Conservation (phyloP, 1,140 invertebrate species). For the Anthonomus grandis region DNA sequence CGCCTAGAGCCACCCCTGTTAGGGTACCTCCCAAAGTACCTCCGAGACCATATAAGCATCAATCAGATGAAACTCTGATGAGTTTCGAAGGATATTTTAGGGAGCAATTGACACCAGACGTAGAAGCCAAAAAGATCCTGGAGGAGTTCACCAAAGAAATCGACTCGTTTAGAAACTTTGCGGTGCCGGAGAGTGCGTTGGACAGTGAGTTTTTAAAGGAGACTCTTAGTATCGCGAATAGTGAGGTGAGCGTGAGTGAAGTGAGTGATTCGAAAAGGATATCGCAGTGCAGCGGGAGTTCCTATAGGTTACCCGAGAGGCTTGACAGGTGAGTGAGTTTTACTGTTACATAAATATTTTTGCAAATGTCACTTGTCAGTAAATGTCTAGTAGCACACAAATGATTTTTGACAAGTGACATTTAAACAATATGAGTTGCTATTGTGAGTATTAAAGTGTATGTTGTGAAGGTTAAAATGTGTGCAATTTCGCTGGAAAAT, state of each 20-base stretch:
- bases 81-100: not conserved
- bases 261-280: not conserved
- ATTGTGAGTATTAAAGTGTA: no score
- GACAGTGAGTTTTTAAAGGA: constrained; percentile 34
- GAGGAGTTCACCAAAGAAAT: constrained; percentile 31
- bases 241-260: constrained; percentile 10
- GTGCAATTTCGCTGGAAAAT: no score
- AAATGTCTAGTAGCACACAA: no score
- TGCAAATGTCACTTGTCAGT: not conserved
- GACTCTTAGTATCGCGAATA: constrained; percentile 19
- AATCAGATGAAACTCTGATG: no score
- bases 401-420: no score
- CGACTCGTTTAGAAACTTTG: constrained; percentile 32
- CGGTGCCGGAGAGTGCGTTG: constrained; percentile 24
- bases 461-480: no score
- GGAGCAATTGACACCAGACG: constrained; percentile 27
- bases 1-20: not conserved
- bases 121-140: constrained; percentile 32
- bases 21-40: constrained; percentile 12
- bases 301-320: constrained; percentile 16
- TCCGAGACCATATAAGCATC: constrained; percentile 12
- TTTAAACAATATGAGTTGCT: no score
- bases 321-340: constrained; percentile 7
- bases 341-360: not conserved
- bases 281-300: not conserved